A percentile compares a stretch with the other conserved stretches of the same genome.
Conservation (phyloP, 2,888 invertebrate species). For the Lasiommata megera region DNA sequence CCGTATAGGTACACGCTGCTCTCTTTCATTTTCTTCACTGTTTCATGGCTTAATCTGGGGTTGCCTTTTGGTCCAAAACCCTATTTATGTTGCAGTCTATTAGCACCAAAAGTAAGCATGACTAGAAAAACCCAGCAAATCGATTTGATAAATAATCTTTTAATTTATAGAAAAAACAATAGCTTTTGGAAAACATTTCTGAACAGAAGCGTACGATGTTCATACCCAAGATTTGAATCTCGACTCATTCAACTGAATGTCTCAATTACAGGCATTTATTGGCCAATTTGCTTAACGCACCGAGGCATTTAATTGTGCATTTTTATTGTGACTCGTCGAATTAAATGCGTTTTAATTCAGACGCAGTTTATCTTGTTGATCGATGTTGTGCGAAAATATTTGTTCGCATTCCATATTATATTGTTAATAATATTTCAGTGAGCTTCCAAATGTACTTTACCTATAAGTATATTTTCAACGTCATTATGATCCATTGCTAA, state of each 20-base stretch:
- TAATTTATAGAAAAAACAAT: not conserved
- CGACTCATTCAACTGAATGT: constrained; percentile 53
- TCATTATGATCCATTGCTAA: too few species aligned
- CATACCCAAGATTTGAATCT: constrained; percentile 49
- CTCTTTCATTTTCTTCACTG: too few species aligned
- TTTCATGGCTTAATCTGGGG: too few species aligned
- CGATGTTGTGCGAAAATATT: not conserved
- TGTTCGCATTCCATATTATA: not conserved
- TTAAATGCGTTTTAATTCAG: constrained; percentile 14
- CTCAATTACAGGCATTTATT: constrained; percentile 67
- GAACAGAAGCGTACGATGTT: constrained; percentile 39
- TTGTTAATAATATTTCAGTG: not conserved
- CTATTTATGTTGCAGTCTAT: too few species aligned
- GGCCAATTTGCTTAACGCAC: constrained; percentile 51
- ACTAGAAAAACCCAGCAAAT: too few species aligned
- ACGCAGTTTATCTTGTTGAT: constrained; percentile 6
- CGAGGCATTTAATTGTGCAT: constrained; percentile 29
- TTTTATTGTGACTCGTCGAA: constrained; percentile 22
- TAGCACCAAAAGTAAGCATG: too few species aligned
- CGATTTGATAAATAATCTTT: too few species aligned
- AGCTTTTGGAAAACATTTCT: constrained; percentile 29
- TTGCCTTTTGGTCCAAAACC: too few species aligned
- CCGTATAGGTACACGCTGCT: too few species aligned
- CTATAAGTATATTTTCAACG: too few species aligned
- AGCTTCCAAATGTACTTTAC: too few species aligned